Evolutionary conservation across 2,113 vertebrate species (phyloP).

Genomic region (Xyrauchen texanus): DNA sequence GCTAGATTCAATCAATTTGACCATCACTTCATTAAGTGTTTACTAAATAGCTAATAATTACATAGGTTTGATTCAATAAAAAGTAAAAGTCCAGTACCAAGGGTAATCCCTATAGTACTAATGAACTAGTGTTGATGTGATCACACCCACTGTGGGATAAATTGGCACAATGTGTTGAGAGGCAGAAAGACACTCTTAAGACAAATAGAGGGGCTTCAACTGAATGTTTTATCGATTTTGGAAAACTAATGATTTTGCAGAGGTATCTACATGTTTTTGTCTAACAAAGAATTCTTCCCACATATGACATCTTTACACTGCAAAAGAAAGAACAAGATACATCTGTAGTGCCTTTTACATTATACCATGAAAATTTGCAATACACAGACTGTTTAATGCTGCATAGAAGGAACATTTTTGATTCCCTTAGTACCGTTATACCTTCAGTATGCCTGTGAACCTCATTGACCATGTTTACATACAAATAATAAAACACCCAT

Average conservation of each 20-base stretch:
- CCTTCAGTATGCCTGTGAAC: no score
- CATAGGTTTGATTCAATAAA: neutral
- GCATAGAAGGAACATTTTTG: no score
- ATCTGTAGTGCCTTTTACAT: no score
- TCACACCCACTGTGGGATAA: conserved; percentile 36
- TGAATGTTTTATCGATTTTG: conserved; percentile 7
- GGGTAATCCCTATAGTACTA: conserved; percentile 62
- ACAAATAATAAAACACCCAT: no score
- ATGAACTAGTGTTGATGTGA: conserved; percentile 64
- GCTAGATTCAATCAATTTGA: neutral
- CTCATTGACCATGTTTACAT: no score
- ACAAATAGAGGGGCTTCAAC: conserved; percentile 35
- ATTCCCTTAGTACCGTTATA: no score
- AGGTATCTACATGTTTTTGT: no score
- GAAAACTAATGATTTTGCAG: conserved; percentile 55
- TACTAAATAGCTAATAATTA: neutral
- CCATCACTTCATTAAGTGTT: neutral
- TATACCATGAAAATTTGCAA: no score
- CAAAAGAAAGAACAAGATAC: no score
- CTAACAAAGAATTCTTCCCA: no score
- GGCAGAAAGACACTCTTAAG: conserved; percentile 38
- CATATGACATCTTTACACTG: no score
- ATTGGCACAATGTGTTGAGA: conserved; percentile 37
- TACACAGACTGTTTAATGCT: no score
- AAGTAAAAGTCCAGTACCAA: conserved; percentile 49